phyloP scores from a whole-genome alignment of 2,113 vertebrate species.

The Ibidorhyncha struthersii region DNA sequence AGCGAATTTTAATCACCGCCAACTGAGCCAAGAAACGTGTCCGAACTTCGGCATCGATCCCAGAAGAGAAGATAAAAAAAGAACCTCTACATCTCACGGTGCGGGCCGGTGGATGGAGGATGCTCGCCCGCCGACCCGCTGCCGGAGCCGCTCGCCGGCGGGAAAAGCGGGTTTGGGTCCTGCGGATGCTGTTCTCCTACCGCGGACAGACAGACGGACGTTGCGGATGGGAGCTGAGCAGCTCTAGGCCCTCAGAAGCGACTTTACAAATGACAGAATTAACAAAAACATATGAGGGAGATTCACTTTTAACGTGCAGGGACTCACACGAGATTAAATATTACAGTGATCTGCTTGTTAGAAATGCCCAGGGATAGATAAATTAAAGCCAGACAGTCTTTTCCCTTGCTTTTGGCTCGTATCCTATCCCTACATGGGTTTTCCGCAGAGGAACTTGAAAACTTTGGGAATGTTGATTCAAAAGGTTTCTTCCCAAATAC shows the following conservation, averaged over 20 bases:
- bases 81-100: not conserved
- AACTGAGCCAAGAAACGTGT: slow-evolving; percentile 25
- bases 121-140: not conserved
- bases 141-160: accelerated
- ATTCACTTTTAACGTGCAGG: not conserved
- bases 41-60: not conserved
- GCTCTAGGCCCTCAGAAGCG: not conserved
- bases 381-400: slow-evolving; percentile 59
- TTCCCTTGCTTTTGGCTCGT: slow-evolving; percentile 1
- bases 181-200: not conserved
- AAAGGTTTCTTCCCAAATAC: slow-evolving; percentile 61
- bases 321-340: not conserved
- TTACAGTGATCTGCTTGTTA: slow-evolving; percentile 19
- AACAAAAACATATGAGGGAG: not conserved
- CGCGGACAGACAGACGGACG: accelerated
- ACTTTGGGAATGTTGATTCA: slow-evolving; percentile 55
- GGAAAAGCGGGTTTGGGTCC: not conserved
- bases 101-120: not conserved
- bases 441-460: slow-evolving; percentile 36
- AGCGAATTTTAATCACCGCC: slow-evolving; percentile 63
- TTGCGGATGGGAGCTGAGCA: not conserved
- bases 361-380: slow-evolving; percentile 44
- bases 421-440: slow-evolving; percentile 52
- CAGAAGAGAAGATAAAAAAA: not conserved
- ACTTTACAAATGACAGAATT: slow-evolving; percentile 13